Conservation (phyloP, 1,140 invertebrate genomes). For the Drosophila guanche region DNA sequence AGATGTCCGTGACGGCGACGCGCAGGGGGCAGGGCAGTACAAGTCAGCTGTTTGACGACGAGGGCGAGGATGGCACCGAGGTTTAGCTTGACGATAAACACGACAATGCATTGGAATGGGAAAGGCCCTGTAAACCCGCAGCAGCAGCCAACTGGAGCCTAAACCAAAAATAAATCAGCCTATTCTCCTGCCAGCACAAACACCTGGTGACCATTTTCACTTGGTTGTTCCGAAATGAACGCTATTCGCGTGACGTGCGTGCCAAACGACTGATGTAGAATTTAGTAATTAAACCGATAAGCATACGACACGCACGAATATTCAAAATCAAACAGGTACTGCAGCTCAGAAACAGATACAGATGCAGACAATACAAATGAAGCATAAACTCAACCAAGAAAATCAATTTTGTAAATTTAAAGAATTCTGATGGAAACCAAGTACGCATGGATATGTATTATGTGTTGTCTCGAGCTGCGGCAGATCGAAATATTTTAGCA, state of each 20-base stretch:
- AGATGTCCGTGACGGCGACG: constrained; percentile 84
- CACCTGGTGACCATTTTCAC: too few relatives aligned
- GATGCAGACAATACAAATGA: constrained; percentile 24
- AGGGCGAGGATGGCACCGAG: too few relatives aligned
- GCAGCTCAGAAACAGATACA: constrained; percentile 17
- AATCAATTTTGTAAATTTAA: neutral
- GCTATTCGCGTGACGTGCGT: constrained; percentile 70
- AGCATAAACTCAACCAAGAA: neutral
- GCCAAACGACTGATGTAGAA: constrained; percentile 83
- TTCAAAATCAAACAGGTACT: constrained; percentile 17
- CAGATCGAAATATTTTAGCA: constrained; percentile 24
- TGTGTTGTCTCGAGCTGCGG: neutral
- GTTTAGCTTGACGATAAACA: too few relatives aligned
- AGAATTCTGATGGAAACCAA: neutral
- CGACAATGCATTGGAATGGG: neutral
- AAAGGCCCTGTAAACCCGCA: neutral
- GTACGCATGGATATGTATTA: neutral
- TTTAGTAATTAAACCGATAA: constrained; percentile 73
- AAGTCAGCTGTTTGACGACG: constrained; percentile 91
- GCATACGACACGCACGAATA: constrained; percentile 30
- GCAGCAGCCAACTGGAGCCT: too few relatives aligned
- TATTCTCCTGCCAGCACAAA: neutral
- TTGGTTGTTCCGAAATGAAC: constrained; percentile 32
- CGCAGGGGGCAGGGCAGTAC: constrained; percentile 84
- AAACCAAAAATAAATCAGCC: too few relatives aligned